Base-by-base conservation (phyloP, 2,888 invertebrate species). In the Polylopha cassiicola region DNA sequence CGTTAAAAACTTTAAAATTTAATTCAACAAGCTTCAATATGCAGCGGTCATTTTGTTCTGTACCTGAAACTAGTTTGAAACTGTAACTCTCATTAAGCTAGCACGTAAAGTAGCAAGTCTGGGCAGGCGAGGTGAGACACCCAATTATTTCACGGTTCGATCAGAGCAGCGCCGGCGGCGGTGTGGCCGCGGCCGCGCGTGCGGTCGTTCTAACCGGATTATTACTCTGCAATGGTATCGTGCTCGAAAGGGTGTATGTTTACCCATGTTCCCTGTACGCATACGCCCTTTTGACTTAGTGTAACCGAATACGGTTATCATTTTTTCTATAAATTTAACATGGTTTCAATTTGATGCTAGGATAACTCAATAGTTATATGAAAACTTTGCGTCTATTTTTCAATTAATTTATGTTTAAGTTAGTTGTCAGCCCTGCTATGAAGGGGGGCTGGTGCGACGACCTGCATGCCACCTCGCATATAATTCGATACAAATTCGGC, bases 161-260 rank as follows among this genome's bases (percentile, higher is more conserved):
- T 81, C 75, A 77, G 70, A 53, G 54, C 61, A 52, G 51, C 42
- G 61, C 59, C 61, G 59, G 47, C 55, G 55, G 55, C 61, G 45
- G 43, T 27, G 26, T 20, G 43, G 39, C 44, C 42, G 47, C 48
- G 46, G 54, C 52, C 61, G 68, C 76, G 76, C 65, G 67, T 73
- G 74, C 67, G 73, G 76, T 71, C 60, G 60, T 61, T 62, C 58
- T 80, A 82, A 81, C 71, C 60, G 62, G 74, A 82, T 82, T 81
- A 82, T 60, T 58, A 60, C 62, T 55, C 60, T 52, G 50, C 46
- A 55, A 48, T 51, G 51, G 51, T 24, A 43, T 43, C 36, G 41
- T 24, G 48, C 47, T 34, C 23, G 28, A 41, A 39, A 44, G 39
- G 27, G 33, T 34, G 39, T 44, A 39, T 47, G 50, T 46, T n/a